Base-by-base conservation (phyloP, 2,888 invertebrate species). In the Lamellibrachia satsuma region DNA sequence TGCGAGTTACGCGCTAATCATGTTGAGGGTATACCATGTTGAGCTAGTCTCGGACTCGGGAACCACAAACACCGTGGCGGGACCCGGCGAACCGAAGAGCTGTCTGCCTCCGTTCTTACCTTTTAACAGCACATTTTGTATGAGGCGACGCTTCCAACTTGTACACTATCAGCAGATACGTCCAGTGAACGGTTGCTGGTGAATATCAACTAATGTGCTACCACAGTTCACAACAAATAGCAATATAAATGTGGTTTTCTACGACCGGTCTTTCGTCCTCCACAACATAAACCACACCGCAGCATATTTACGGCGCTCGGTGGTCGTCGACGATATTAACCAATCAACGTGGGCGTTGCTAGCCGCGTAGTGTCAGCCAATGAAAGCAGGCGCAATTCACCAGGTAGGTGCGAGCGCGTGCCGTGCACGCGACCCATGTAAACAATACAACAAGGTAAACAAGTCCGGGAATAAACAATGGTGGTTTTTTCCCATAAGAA, bases 271-370 rank as follows among this genome's bases (percentile, higher is more conserved):
- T 75, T 75, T 75, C 75, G 22, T n/a, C 57, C 75, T 22, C 75
- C 75, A 75, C 75, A 75, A 75, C 15, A 15, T 75, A 75, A 39
- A 39, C 39, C 75, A 75, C 75, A 75, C 55, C 8, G 75, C 75
- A 15, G 75, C 75, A n/a, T 75, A 75, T 75, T 75, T 75, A 75
- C 22, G n/a, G 22, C 6, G 22, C 6, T n/a, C 75, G 75, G 75
- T 75, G 75, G 75, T 75, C 22, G 75, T 75, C 22, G 75, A 11
- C 75, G n/a, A n/a, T 75, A n/a, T 75, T 75, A 75, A 15, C 75
- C 75, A 75, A 75, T 75, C 75, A 75, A n/a, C 75, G 75, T 75
- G 22, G 75, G 75, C 75, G 75, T 75, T 75, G 75, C 75, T 75
- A 75, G 75, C 75, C 11, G 75, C 75, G 15, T n/a, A 75, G 75